phyloP scores from a whole-genome alignment of 2,888 invertebrate species.

The Xestobium rufovillosum region DNA sequence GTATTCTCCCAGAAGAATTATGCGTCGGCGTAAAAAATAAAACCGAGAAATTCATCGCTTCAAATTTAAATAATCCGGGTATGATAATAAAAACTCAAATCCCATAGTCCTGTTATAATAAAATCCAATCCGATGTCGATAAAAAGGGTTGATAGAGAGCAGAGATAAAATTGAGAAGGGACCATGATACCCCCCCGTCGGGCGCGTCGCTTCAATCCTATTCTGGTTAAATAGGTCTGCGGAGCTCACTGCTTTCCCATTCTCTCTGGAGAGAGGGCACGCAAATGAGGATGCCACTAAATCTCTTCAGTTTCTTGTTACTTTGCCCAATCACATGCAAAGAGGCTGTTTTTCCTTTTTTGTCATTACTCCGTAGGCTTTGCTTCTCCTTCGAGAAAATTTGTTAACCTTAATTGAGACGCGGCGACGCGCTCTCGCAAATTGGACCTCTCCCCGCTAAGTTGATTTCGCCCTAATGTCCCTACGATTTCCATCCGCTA shows the following conservation, averaged over 20 bases:
- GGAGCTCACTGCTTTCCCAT: conserved; percentile 22
- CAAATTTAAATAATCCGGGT: conserved; percentile 17
- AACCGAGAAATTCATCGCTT: conserved; percentile 15
- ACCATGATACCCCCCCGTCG: too few relatives aligned
- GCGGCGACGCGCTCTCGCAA: too few relatives aligned
- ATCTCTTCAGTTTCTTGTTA: conserved; percentile 28
- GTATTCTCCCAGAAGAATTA: conserved; percentile 1
- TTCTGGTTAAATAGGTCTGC: conserved; percentile 27
- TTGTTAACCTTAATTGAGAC: too few relatives aligned
- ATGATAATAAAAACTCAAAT: conserved; percentile 25
- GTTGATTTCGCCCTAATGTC: too few relatives aligned
- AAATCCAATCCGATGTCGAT: conserved; percentile 30
- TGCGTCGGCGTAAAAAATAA: too few relatives aligned
- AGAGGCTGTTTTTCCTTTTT: too few relatives aligned
- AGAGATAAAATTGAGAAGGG: conserved; percentile 22
- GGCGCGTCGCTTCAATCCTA: conserved; percentile 22
- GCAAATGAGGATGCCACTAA: conserved; percentile 29
- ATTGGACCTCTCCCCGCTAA: too few relatives aligned
- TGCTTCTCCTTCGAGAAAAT: too few relatives aligned
- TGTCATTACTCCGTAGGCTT: too few relatives aligned
- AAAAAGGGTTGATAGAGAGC: conserved; percentile 30
- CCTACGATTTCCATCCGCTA: too few relatives aligned
- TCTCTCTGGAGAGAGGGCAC: conserved; percentile 22
- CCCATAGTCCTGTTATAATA: conserved; percentile 26
- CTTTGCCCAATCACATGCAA: conserved; percentile 24